These are phyloP conservation scores for Caenorhabditis brenneri DNA, from an alignment of 1,140 invertebrate species.

Conservation along the genomic window DNA sequence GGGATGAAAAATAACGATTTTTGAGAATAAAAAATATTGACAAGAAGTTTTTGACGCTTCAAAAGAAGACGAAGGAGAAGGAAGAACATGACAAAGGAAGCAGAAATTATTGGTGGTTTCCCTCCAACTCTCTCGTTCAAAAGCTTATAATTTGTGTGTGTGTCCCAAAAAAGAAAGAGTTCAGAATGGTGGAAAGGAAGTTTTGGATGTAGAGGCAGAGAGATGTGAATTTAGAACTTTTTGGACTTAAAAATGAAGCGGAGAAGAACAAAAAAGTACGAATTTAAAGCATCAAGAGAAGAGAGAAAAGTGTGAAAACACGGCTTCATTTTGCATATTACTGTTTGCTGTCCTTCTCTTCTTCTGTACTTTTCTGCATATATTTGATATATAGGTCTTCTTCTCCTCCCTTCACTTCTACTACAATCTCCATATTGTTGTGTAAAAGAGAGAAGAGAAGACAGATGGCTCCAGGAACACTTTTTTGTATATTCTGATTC, in stretches of 20 bases:
- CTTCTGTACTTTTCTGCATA: constrained; percentile 28
- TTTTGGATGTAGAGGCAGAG: too few relatives aligned
- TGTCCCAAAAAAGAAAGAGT: not conserved
- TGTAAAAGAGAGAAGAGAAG: constrained; percentile 6
- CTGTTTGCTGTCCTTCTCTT: not conserved
- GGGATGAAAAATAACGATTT: not conserved
- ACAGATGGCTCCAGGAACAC: not conserved
- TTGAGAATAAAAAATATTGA: not conserved
- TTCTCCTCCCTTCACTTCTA: not conserved
- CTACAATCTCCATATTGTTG: constrained; percentile 20
- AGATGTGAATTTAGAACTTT: too few relatives aligned
- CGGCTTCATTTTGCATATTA: constrained; percentile 33
- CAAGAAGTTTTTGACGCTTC: not conserved
- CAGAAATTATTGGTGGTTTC: not conserved
- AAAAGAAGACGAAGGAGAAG: not conserved
- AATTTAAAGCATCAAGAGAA: not conserved
- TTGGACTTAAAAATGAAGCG: too few relatives aligned
- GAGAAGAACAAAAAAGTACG: not conserved
- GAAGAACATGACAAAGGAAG: not conserved
- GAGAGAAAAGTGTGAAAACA: not conserved
- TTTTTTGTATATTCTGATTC: not conserved
- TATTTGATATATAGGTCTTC: constrained; percentile 21
- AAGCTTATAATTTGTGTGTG: not conserved
- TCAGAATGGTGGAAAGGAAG: too few relatives aligned
- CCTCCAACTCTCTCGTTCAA: too few relatives aligned